Evolutionary conservation across 2,888 invertebrate species (phyloP), one percentile per base, ranked within the genome.

Genomic region (Lomographa bimaculata): DNA sequence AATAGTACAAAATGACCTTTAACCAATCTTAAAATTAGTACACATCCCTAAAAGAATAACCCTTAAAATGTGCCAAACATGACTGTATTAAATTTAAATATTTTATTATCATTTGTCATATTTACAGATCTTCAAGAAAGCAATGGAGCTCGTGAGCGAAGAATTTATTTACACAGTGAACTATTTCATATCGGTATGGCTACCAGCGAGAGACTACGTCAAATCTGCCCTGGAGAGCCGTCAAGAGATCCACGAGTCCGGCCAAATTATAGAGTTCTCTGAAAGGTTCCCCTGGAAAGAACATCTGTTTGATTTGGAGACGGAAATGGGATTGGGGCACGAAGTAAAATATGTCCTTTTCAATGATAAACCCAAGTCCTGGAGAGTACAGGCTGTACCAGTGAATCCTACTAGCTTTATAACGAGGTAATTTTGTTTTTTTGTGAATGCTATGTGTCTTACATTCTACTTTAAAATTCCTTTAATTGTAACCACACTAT

Each of bases 301-400:
- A 36, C 98, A 98, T 77, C 86, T 98, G 27, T 93, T 93, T 60
- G 91, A 92, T 24, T 69, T 99, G 34, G 99, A 99, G 85, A 90
- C 91, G 39, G 94, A 95, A 64, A 71, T 93, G 59, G 86, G 87
- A 0, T 77, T 96, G 3, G 83, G 89, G 2, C 91, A 92, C 2
- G 69, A 90, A 23, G 90, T 95, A 1, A 94, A 95, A 66, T 95
- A 92, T 83, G 92, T 93, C 0, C 68, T 97, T 21, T 98, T 94
- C 66, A 71, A 90, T 28, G 95, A 95, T 63, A 82, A 81, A 24
- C 78, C 82, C 0, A 76, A 86, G 0, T 90, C 90, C 0, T 99
- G 96, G 95, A 90, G 98, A 54, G 93, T 98, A 0, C 96, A 96
- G 69, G 94, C 93, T 1, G 95, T 99, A 9, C 96, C 99, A 0